Evolutionary conservation across 2,113 vertebrate genomes (phyloP), one percentile per base, ranked within the genome.

Genomic region (Muntiacus reevesi): DNA sequence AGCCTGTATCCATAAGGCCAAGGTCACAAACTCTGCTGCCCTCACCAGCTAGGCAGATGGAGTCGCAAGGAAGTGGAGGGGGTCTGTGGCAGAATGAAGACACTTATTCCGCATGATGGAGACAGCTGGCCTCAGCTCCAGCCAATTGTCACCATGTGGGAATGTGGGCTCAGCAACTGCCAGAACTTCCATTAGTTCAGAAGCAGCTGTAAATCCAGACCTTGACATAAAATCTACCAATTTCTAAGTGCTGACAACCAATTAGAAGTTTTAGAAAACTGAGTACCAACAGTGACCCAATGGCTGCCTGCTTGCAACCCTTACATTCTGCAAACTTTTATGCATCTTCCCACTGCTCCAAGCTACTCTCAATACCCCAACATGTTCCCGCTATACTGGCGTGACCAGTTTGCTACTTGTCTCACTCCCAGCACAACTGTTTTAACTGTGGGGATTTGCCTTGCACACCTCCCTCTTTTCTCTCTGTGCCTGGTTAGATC

Each of bases 231-330:
- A 97, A 76, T 74, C 95, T 93, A 91, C 67, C 30, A 78, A 78
- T 94, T 93, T 90, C 92, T 95, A 94, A 95, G 94, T 94, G 88
- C 25, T 95, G 87, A 94, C 59, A 97, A 94, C 82, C 47, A 96
- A 94, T 83, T 93, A 57, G 57, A 95, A 94, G 67, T 89, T 93
- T 93, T 55, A 43, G 54, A 95, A 95, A 96, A 76, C 84, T 88
- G 21, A 91, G 76, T 71, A 78, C 60, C 90, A 95, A 94, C 87
- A 88, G 85, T 78, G 87, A 95, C 88, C 74, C 76, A 36, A 50
- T n/a, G 91, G 94, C 23, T 17, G 15, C 52, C 59, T 74, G 93
- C 14, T 17, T 90, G 27, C n/a, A 92, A 86, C 33, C 59, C 60
- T 52, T 28, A 43, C 7, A 67, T 79, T 89, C 47, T 11, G 2